Conservation (phyloP, 37 sponge, comb jelly and placozoan genomes). For the Spongilla lacustris region DNA sequence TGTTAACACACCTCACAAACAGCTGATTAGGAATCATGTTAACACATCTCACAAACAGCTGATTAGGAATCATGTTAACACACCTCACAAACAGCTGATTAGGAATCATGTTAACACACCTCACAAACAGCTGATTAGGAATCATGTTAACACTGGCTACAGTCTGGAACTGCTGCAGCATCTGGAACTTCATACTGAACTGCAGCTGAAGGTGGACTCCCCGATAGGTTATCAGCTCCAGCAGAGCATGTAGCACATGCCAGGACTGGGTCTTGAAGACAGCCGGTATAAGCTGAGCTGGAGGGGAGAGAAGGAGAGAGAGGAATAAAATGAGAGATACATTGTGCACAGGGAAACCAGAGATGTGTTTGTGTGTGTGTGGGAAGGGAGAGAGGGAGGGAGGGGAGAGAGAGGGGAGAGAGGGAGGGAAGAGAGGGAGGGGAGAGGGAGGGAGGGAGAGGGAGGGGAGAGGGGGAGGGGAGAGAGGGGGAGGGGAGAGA, state of each 20-base stretch:
- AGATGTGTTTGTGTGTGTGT: slow-evolving; percentile 21
- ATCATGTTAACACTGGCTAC: slow-evolving; percentile 63
- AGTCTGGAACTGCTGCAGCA: slow-evolving; percentile 63
- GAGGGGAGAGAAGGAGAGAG: neutral
- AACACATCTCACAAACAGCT: too few relatives aligned
- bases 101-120: slow-evolving; percentile 28
- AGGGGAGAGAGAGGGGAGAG: neutral
- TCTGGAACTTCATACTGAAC: slow-evolving; percentile 48
- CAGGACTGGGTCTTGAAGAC: slow-evolving; percentile 68
- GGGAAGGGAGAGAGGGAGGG: neutral
- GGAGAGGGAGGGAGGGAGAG: neutral
- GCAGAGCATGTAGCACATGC: slow-evolving; percentile 65
- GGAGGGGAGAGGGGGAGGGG: neutral
- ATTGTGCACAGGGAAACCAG: neutral
- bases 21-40: too few relatives aligned
- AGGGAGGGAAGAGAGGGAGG: too few relatives aligned
- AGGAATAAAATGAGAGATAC: neutral
- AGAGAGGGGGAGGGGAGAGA: neutral
- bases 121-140: slow-evolving; percentile 68
- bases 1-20: too few relatives aligned
- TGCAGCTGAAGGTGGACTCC: slow-evolving; percentile 69
- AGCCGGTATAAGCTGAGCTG: slow-evolving; percentile 68
- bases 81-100: neutral
- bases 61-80: too few relatives aligned
- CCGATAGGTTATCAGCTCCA: slow-evolving; percentile 75